Base-by-base conservation (phyloP, 1,140 invertebrate species). In the Samia ricini region DNA sequence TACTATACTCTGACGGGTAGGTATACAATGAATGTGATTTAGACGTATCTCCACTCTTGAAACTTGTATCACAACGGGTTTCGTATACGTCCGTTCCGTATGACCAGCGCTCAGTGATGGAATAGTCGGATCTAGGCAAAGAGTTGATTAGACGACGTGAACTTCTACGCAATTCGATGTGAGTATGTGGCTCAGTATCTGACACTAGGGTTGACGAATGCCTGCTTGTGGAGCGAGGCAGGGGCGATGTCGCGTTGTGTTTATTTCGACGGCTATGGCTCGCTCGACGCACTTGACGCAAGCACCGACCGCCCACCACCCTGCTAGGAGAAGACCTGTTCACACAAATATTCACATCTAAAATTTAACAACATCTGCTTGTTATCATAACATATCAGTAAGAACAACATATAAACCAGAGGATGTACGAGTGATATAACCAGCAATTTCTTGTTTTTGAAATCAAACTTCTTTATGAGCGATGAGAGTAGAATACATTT, bases 291-390 rank as follows among this genome's bases (percentile, higher is more conserved):
- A 79, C 83, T 73, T 81, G 78, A 74, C 85, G 85, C 80, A 88
- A 82, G 79, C 79, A 89, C 83, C 87, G 85, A 82, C 85, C 88
- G 85, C 85, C 88, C 85, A 88, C 88, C 86, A 89, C 88, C 88
- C 84, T 89, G 84, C 88, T 88, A 83, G 86, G 88, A 90, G 88
- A 90, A 90, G 88, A 88, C 88, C 88, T 90, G 79, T 12, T 60
- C 23, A 56, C 20, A 48, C 56, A 58, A n/a, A 58, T 10, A 57
- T 2, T 10, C 12, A 20, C 26, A 58, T 22, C 18, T 42, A 42
- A 20, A 42, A 23, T 18, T 50, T n/a, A 60, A 21, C 24, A 29
- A 10, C 6, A 29, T 29, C 6, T 5, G 10, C 6, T 10, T 29
- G 26, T 29, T 29, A n/a, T 55, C 7, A 55, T 18, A 24, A 2